Percentiles rank a stretch among this genome's conserved stretches.
Evolutionary conservation across 2,113 vertebrate genomes (phyloP).

Genomic region (Xiphophorus maculatus): DNA sequence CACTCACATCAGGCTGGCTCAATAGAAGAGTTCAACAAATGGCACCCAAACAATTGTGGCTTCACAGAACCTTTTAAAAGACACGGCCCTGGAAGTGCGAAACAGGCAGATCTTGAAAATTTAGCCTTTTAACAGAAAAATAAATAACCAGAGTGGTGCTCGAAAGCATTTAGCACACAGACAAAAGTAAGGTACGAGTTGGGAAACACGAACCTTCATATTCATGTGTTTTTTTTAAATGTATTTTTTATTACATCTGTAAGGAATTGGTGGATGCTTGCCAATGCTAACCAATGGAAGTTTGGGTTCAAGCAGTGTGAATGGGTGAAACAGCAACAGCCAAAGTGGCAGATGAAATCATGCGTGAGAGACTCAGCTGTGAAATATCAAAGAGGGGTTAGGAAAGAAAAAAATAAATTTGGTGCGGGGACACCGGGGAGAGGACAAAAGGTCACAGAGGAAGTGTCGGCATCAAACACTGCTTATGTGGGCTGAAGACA

Average conservation of each 20-base stretch:
- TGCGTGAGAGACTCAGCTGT: conserved; percentile 42
- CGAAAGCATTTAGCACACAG: conserved; percentile 48
- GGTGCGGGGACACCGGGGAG: not conserved
- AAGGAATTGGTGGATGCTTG: conserved; percentile 22
- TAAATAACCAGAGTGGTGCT: conserved; percentile 8
- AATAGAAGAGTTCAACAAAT: conserved; percentile 41
- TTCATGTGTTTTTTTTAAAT: not conserved
- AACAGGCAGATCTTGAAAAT: conserved; percentile 14
- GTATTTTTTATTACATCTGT: conserved; percentile 1
- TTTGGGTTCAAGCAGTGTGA: conserved; percentile 41
- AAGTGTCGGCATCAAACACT: not conserved
- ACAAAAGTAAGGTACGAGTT: conserved; percentile 10
- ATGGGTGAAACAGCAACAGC: conserved; percentile 10
- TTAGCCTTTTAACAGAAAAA: conserved; percentile 25
- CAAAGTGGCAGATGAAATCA: conserved; percentile 54
- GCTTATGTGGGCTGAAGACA: not conserved
- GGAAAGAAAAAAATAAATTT: not conserved
- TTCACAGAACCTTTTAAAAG: conserved; percentile 36
- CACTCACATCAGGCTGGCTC: conserved; percentile 26
- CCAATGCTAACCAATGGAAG: conserved; percentile 8
- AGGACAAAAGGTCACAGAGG: conserved; percentile 19
- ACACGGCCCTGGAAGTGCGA: conserved; percentile 25
- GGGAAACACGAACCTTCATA: conserved; percentile 15
- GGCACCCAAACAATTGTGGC: conserved; percentile 16
- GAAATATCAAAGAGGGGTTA: conserved; percentile 31